Evolutionary conservation across 2,888 invertebrate genomes (phyloP).

Genomic region (Prosapia bicincta): DNA sequence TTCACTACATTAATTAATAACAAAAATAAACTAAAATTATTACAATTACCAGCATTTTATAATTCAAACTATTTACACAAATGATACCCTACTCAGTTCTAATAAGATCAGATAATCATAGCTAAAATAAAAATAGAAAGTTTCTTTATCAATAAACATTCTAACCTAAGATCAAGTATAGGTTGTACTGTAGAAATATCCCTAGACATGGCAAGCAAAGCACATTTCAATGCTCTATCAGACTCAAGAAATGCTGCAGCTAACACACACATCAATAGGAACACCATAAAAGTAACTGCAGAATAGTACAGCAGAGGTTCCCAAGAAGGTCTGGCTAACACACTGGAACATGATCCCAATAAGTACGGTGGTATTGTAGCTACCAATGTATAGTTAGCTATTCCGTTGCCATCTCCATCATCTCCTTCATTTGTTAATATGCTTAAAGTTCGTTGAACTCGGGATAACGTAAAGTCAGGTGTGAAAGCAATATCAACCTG

Average conservation of each 20-base stretch:
- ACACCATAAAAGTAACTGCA: constrained; percentile 54
- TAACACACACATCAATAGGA: constrained; percentile 61
- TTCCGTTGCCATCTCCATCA: constrained; percentile 48
- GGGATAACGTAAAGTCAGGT: constrained; percentile 79
- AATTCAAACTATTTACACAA: too few relatives aligned
- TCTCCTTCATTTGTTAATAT: constrained; percentile 49
- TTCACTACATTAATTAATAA: too few relatives aligned
- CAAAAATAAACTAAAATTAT: too few relatives aligned
- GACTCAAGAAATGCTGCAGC: constrained; percentile 69
- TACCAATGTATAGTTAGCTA: constrained; percentile 65
- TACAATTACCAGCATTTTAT: too few relatives aligned
- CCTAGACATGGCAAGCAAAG: constrained; percentile 51
- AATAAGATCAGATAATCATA: too few relatives aligned
- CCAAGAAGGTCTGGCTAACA: constrained; percentile 72
- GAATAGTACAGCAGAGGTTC: constrained; percentile 66
- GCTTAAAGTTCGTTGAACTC: constrained; percentile 62
- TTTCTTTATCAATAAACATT: constrained; percentile 40
- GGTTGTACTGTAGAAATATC: constrained; percentile 54
- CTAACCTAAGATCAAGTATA: constrained; percentile 59
- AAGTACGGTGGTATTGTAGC: constrained; percentile 59
- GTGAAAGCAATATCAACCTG: constrained; percentile 80
- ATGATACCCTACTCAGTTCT: too few relatives aligned
- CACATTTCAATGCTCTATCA: constrained; percentile 60
- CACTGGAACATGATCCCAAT: constrained; percentile 63
- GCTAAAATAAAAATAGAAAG: too few relatives aligned